phyloP scores from a whole-genome alignment of 2,888 invertebrate genomes.

The Colostygia pectinataria region DNA sequence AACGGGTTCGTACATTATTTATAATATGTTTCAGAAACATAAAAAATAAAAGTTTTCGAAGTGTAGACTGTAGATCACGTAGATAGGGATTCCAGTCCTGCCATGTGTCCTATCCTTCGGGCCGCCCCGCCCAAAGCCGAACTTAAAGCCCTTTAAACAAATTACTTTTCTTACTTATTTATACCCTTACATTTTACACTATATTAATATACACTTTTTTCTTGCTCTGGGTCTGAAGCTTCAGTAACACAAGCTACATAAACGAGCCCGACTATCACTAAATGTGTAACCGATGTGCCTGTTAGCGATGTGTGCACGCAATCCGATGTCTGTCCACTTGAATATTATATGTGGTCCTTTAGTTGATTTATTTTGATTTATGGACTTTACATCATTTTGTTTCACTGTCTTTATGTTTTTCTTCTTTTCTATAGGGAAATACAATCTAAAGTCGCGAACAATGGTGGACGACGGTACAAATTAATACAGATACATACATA shows the following conservation, averaged over 20 bases:
- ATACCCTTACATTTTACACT: conserved; percentile 67
- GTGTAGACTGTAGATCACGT: conserved; percentile 70
- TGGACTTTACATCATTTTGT: conserved; percentile 63
- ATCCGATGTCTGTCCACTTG: conserved; percentile 76
- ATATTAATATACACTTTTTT: conserved; percentile 52
- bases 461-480: conserved; percentile 42
- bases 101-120: conserved; percentile 58
- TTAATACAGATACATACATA: conserved; percentile 59
- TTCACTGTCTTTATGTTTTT: conserved; percentile 67
- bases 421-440: conserved; percentile 48
- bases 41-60: conserved; percentile 56
- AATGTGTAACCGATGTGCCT: conserved; percentile 72
- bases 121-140: conserved; percentile 81
- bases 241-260: conserved; percentile 58
- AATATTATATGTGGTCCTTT: conserved; percentile 81
- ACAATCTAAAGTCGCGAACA: conserved; percentile 26
- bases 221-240: conserved; percentile 48
- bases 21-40: conserved; percentile 4
- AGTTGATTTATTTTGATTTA: conserved; percentile 65
- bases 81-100: conserved; percentile 63
- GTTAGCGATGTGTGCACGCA: conserved; percentile 80
- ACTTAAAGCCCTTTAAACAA: conserved; percentile 60
- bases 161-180: conserved; percentile 56
- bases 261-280: conserved; percentile 51
- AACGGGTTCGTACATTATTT: no score